Conservation (phyloP, 2,113 vertebrate species). For the Ciconia stormi region DNA sequence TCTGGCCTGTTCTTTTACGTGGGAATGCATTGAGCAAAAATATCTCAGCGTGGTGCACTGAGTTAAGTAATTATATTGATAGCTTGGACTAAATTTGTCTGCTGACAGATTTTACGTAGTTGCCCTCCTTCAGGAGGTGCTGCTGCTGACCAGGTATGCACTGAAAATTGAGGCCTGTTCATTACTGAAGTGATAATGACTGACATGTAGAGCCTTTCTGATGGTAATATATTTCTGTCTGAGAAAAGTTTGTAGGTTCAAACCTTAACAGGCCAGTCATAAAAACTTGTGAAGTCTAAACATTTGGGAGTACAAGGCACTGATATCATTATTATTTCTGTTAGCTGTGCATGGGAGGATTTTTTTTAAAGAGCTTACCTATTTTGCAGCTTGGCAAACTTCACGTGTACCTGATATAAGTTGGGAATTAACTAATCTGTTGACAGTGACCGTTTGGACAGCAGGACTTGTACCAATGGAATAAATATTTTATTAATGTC, state of each 20-base stretch:
- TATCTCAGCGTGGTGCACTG: neutral
- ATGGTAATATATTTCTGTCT: neutral
- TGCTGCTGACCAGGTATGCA: neutral
- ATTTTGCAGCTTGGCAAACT: neutral
- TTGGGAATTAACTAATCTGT: neutral
- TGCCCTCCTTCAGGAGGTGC: neutral
- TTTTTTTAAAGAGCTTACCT: neutral
- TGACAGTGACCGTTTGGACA: neutral
- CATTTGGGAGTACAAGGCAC: neutral
- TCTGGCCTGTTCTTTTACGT: neutral
- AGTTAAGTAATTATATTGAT: neutral
- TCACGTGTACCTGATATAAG: neutral
- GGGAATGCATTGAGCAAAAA: neutral
- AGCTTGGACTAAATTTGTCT: neutral
- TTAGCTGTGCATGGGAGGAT: neutral
- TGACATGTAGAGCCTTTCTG: neutral
- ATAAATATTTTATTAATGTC: neutral
- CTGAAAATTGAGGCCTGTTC: neutral
- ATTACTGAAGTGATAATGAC: neutral
- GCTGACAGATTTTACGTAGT: neutral
- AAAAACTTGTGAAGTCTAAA: neutral
- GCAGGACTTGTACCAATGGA: neutral
- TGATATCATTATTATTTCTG: neutral
- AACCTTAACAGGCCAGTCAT: neutral
- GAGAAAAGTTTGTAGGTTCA: neutral